Conservation (phyloP, 2,113 vertebrate genomes). For the Drymodes brunneopygia region DNA sequence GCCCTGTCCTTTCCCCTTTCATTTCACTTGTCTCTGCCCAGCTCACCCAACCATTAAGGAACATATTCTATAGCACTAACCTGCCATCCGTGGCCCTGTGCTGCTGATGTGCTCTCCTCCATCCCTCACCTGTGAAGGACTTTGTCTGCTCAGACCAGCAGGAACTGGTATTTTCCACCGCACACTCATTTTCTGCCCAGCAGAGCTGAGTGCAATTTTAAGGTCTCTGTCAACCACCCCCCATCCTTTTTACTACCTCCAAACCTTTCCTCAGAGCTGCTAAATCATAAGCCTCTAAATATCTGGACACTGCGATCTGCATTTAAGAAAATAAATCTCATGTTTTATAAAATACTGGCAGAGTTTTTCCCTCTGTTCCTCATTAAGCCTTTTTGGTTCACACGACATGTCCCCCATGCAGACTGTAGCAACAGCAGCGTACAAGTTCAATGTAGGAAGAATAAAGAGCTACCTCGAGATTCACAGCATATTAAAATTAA, state of each 20-base stretch:
- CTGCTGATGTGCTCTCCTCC: background rate
- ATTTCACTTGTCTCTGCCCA: background rate
- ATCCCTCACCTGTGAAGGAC: conserved; percentile 31
- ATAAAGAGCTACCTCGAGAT: conserved; percentile 65
- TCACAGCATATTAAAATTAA: conserved; percentile 70
- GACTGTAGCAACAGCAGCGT: background rate
- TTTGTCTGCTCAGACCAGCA: background rate
- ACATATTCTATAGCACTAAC: background rate
- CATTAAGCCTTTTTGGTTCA: conserved; percentile 30
- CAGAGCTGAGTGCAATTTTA: background rate
- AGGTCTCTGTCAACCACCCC: background rate
- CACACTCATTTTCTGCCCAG: background rate
- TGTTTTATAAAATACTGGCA: conserved; percentile 52
- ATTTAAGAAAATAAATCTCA: conserved; percentile 65
- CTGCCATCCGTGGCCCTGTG: background rate
- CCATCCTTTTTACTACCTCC: background rate
- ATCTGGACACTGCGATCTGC: conserved; percentile 13
- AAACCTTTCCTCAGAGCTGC: conserved; percentile 29
- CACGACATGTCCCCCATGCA: background rate
- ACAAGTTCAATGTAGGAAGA: conserved; percentile 25
- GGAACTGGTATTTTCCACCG: background rate
- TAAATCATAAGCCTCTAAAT: conserved; percentile 49
- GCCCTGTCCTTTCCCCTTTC: background rate
- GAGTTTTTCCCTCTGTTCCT: conserved; percentile 32
- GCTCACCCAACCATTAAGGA: background rate